A percentile compares a stretch with the other conserved stretches of the same genome.
phyloP scores from a whole-genome alignment of 2,888 invertebrate genomes.

The Galeopsomyia nigrocyanea region DNA sequence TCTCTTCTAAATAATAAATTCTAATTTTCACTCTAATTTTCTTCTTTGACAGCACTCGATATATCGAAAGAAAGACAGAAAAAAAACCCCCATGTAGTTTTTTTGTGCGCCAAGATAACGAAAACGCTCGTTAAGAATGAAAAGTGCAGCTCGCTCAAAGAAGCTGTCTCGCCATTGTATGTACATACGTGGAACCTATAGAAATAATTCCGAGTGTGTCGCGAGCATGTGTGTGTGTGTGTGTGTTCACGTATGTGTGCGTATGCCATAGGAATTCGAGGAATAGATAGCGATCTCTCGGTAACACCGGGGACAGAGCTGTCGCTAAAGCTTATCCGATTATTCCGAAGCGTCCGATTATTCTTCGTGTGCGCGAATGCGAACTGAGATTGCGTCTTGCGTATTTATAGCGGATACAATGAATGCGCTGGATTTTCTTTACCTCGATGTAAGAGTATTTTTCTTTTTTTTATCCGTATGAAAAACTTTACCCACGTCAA shows the following conservation, averaged over 20 bases:
- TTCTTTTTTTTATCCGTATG: too few relatives aligned
- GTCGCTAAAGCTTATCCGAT: slow-evolving; percentile 22
- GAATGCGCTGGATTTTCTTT: too few relatives aligned
- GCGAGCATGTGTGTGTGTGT: too few relatives aligned
- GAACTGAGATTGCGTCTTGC: slow-evolving; percentile 8
- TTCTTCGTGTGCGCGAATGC: background rate
- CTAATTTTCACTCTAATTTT: too few relatives aligned
- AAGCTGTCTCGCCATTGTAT: background rate
- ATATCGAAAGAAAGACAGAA: background rate
- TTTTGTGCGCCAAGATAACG: background rate
- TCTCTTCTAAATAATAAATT: too few relatives aligned
- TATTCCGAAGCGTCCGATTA: slow-evolving; percentile 11
- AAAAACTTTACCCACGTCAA: too few relatives aligned
- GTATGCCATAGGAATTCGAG: slow-evolving; percentile 31
- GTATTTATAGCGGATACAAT: background rate
- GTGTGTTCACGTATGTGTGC: background rate
- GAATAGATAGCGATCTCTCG: slow-evolving; percentile 20
- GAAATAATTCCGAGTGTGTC: background rate
- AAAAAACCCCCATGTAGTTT: too few relatives aligned
- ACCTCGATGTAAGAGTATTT: too few relatives aligned
- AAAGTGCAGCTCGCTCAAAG: background rate
- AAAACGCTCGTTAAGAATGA: slow-evolving; percentile 34
- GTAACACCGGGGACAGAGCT: slow-evolving; percentile 10
- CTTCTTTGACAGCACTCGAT: slow-evolving; percentile 16
- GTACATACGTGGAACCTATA: background rate